Evolutionary conservation across 2,113 vertebrate genomes (phyloP).

Genomic region (Machaerirhynchus nigripectus): DNA sequence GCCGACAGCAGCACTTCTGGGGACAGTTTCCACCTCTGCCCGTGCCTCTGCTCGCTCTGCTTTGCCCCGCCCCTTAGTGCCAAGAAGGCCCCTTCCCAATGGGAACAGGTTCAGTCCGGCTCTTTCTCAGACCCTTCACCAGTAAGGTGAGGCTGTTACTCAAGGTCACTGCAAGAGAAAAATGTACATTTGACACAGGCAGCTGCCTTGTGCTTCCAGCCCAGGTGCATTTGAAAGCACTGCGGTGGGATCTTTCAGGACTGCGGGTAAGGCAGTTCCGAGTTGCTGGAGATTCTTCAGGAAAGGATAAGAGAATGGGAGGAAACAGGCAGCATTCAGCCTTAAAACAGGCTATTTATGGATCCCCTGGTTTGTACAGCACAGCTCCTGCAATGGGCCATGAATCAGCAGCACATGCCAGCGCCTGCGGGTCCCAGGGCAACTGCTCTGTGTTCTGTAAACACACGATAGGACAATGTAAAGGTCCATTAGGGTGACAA

Average conservation of each 20-base stretch:
- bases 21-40: not conserved
- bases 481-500: not conserved
- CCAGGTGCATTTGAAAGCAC: not conserved
- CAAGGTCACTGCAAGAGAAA: not conserved
- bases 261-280: not conserved
- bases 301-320: not conserved
- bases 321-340: not conserved
- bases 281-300: not conserved
- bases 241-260: not conserved
- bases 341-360: not conserved
- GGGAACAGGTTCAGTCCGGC: not conserved
- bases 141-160: not conserved
- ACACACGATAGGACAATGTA: not conserved
- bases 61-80: not conserved
- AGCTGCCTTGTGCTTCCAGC: not conserved
- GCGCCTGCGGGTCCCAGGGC: rapidly evolving
- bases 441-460: not conserved
- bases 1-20: rapidly evolving
- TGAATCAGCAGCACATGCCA: not conserved
- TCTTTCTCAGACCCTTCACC: not conserved
- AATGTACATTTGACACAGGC: not conserved
- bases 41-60: rapidly evolving
- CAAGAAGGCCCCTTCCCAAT: not conserved
- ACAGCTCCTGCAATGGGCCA: not conserved
- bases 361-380: not conserved